phyloP scores from a whole-genome alignment of 2,888 invertebrate genomes.

The Campoplex nolae region DNA sequence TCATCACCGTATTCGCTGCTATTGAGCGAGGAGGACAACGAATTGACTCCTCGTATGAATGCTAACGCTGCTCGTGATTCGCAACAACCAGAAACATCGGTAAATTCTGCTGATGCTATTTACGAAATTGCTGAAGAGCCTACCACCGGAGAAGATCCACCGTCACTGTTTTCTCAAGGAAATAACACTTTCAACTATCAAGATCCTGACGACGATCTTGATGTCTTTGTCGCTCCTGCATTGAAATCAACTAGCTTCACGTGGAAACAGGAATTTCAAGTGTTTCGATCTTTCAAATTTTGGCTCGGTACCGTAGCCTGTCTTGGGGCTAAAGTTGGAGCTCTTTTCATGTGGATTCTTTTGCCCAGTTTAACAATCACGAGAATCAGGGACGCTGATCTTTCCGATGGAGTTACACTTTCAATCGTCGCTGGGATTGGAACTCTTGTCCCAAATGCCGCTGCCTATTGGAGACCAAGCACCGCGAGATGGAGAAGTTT shows the following conservation, averaged over 20 bases:
- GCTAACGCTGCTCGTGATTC: constrained; percentile 53
- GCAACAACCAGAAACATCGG: constrained; percentile 15
- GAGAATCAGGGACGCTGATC: background rate
- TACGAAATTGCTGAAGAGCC: constrained; percentile 47
- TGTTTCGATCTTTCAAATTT: constrained; percentile 71
- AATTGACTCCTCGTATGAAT: constrained; percentile 65
- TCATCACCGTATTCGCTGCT: constrained; percentile 75
- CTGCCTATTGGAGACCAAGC: constrained; percentile 72
- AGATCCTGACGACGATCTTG: constrained; percentile 65
- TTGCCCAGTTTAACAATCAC: constrained; percentile 69
- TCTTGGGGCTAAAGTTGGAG: constrained; percentile 69
- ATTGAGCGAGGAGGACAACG: constrained; percentile 75
- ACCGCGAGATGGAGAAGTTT: constrained; percentile 73
- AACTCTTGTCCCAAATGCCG: constrained; percentile 72
- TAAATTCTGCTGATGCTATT: background rate
- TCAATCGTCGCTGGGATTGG: constrained; percentile 71
- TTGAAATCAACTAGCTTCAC: constrained; percentile 52
- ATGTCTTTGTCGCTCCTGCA: constrained; percentile 58
- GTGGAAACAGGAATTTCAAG: constrained; percentile 74
- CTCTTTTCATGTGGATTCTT: constrained; percentile 74
- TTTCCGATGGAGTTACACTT: constrained; percentile 65
- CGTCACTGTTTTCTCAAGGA: constrained; percentile 70
- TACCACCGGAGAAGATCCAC: constrained; percentile 41
- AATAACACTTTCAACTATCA: constrained; percentile 74
- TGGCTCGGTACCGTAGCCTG: constrained; percentile 74